A percentile compares a stretch with the other conserved stretches of the same genome.
These are phyloP conservation scores for Stegodyphus mimosarum DNA, from an alignment of 1,140 invertebrate genomes.

Conservation along the genomic window DNA sequence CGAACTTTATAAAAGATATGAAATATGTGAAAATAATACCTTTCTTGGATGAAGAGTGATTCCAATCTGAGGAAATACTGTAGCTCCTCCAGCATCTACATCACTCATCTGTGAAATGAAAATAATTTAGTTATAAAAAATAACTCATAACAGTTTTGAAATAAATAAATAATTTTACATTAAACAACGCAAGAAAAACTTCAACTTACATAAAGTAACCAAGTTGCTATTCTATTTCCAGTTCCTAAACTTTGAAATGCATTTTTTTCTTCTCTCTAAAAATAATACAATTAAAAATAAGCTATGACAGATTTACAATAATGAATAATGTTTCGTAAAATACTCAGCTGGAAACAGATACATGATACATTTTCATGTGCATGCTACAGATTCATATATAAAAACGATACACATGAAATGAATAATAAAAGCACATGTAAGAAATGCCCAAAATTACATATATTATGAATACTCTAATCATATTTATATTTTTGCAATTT, in stretches of 20 bases:
- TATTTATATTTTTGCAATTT: no score
- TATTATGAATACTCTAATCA: no score
- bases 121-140: neutral
- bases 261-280: conserved; percentile 84
- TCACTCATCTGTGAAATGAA: conserved; percentile 84
- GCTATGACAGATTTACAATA: neutral
- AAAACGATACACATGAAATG: no score
- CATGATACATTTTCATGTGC: neutral
- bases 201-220: conserved; percentile 73
- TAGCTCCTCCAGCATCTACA: conserved; percentile 93
- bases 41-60: conserved; percentile 88
- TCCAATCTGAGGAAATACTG: conserved; percentile 90
- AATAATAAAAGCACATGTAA: no score
- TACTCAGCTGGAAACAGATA: neutral
- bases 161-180: neutral
- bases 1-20: neutral
- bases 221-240: conserved; percentile 76
- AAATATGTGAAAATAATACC: conserved; percentile 62
- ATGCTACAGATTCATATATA: no score
- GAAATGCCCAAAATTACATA: no score
- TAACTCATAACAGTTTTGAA: neutral
- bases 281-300: neutral
- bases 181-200: neutral
- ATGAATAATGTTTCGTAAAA: neutral
- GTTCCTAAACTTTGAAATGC: conserved; percentile 84